Evolutionary conservation across 2,797 vertebrate genomes (phyloP), one percentile per base, ranked within the genome.

Genomic region (Sebastes hubbsi): DNA sequence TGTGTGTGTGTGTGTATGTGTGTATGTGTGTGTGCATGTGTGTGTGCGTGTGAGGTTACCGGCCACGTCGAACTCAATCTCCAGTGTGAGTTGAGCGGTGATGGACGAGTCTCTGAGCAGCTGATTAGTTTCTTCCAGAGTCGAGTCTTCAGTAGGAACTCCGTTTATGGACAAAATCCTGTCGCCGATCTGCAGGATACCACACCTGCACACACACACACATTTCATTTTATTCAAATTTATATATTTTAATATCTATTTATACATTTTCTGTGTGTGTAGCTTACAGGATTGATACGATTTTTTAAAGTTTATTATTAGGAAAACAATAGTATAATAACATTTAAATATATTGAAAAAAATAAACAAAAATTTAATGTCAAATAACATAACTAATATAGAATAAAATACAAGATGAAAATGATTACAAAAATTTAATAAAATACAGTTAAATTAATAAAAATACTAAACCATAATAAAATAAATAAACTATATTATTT

Each of bases 51-150:
- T 27, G 30, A 18, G 42, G 42, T 46, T 46, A 52, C 98, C 98
- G 93, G 98, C 98, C 75, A 99, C 98, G 85, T 99, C 98, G 74
- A 99, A 99, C 94, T 99, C 98, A 13, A 99, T 97, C 95, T 99
- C 98, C 95, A 99, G 94, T 1, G 97, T 98, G 92, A 99, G 98
- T 92, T 98, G 98, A 93, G 95, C 97, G 1, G 96, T 98, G 92
- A 99, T 97, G 87, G 97, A 97, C 69, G 98, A 98, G 92, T 99
- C 98, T 94, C 98, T 93, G 76, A 99, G 97, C 83, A 99, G 97
- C 92, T 99, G 98, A 94, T 97, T 99, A 94, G 98, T 98, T 92
- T 99, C 98, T 84, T 99, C 98, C 79, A 99, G 96, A 1, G 98
- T 99, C 87, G 98, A 99, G 89, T 99, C 98, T 93, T 99, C 98